Evolutionary conservation across 2,888 invertebrate genomes (phyloP).

Genomic region (Drosophila koepferae): DNA sequence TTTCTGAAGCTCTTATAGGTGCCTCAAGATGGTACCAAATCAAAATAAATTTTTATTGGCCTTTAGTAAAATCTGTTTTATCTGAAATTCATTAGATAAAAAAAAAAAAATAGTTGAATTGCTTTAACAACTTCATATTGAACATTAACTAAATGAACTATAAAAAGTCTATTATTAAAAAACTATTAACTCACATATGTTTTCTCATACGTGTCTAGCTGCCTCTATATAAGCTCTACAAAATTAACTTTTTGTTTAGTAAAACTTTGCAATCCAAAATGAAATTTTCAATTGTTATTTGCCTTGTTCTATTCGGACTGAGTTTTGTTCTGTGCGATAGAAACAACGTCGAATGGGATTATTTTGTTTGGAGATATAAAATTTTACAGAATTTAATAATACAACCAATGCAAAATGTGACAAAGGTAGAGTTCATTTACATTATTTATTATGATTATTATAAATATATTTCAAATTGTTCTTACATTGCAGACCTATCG

Average conservation of each 20-base stretch:
- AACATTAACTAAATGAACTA: too few relatives aligned
- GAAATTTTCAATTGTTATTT: not conserved
- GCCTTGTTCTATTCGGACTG: not conserved
- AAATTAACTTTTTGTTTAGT: not conserved
- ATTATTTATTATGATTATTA: not conserved
- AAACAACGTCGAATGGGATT: not conserved
- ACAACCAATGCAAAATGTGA: not conserved
- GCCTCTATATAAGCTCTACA: not conserved
- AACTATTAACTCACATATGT: not conserved
- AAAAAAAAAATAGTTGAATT: not conserved
- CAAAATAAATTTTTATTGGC: not conserved
- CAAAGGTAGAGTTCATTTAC: not conserved
- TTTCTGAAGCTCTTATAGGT: not conserved
- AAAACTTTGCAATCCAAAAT: not conserved
- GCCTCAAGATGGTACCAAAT: not conserved
- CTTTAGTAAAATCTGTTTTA: not conserved
- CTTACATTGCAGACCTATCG: not conserved
- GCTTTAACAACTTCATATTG: too few relatives aligned
- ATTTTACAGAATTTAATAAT: not conserved
- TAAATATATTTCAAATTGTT: not conserved
- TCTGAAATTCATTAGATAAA: too few relatives aligned
- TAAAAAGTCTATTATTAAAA: not conserved
- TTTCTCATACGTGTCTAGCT: not conserved
- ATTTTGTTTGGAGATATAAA: conserved; percentile 1
- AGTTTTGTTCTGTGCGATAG: not conserved